phyloP scores from a whole-genome alignment of 37 sponge, comb jelly and placozoan genomes.

The Crambe crambe region DNA sequence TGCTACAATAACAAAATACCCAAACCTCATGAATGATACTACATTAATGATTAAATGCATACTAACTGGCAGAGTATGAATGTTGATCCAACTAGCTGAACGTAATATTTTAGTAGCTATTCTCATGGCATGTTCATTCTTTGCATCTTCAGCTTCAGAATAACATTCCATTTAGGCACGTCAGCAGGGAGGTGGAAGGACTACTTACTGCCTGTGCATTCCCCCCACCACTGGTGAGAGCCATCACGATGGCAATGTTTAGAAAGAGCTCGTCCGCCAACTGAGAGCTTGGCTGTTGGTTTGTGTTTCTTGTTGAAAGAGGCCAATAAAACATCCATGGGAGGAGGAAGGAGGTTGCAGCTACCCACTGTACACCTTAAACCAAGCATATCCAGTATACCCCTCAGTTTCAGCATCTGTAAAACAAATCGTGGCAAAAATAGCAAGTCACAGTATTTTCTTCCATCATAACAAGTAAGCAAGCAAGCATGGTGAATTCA shows the following conservation, averaged over 20 bases:
- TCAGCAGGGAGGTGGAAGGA: neutral
- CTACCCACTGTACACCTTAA: conserved; percentile 71
- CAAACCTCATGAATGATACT: neutral
- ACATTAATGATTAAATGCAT: neutral
- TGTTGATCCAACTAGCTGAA: conserved; percentile 75
- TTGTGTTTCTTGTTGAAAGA: conserved; percentile 43
- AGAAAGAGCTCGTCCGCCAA: conserved; percentile 77
- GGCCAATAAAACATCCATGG: conserved; percentile 34
- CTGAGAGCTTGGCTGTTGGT: conserved; percentile 57
- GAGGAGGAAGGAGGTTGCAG: conserved; percentile 47
- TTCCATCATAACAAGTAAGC: neutral
- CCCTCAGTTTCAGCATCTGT: conserved; percentile 52
- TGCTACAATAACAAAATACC: conserved; percentile 43
- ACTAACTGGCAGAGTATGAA: conserved; percentile 29
- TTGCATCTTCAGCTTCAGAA: conserved; percentile 47
- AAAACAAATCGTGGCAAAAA: neutral
- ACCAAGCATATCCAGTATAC: conserved; percentile 74
- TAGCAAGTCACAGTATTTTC: neutral
- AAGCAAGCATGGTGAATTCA: neutral
- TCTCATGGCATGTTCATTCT: conserved; percentile 69
- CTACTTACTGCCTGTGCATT: conserved; percentile 64
- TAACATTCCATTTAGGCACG: neutral
- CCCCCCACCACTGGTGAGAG: conserved; percentile 78
- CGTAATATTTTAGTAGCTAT: conserved; percentile 38
- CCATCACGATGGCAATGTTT: conserved; percentile 81